Conservation (phyloP, 2,888 invertebrate genomes). For the Microlaimidae sp. region DNA sequence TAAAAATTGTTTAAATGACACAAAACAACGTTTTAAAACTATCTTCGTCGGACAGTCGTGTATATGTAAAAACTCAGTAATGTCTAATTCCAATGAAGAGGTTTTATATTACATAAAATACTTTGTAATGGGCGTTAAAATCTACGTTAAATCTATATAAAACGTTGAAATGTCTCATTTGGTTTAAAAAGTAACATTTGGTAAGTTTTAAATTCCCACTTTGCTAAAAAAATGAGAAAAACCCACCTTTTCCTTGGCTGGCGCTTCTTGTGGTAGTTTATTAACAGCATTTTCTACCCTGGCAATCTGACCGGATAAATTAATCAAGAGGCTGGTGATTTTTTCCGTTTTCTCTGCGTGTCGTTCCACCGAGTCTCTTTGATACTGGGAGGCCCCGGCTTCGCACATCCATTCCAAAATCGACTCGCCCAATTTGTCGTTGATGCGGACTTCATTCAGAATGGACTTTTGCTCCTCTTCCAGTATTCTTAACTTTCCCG, state of each 20-base stretch:
- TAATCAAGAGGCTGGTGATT: background rate
- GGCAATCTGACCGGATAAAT: background rate
- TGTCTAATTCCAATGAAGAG: too few relatives aligned
- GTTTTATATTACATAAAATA: too few relatives aligned
- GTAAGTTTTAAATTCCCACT: too few relatives aligned
- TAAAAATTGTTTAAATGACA: too few relatives aligned
- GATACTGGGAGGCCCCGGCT: background rate
- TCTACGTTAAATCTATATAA: too few relatives aligned
- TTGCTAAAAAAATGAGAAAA: too few relatives aligned
- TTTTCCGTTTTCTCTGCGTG: background rate
- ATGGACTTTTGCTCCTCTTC: background rate
- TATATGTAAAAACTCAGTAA: too few relatives aligned
- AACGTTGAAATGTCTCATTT: too few relatives aligned
- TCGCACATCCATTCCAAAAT: background rate
- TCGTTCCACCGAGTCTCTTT: background rate
- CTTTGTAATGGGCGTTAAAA: too few relatives aligned
- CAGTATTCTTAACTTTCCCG: background rate
- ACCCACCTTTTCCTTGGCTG: background rate
- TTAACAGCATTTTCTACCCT: background rate
- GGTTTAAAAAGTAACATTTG: too few relatives aligned
- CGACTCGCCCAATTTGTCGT: constrained; percentile 2
- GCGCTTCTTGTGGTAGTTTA: background rate
- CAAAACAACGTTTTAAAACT: too few relatives aligned
- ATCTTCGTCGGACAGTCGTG: too few relatives aligned
- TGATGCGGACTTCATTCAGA: background rate